Conservation (phyloP, 2,797 vertebrate species). For the Enteromius mattozi region DNA sequence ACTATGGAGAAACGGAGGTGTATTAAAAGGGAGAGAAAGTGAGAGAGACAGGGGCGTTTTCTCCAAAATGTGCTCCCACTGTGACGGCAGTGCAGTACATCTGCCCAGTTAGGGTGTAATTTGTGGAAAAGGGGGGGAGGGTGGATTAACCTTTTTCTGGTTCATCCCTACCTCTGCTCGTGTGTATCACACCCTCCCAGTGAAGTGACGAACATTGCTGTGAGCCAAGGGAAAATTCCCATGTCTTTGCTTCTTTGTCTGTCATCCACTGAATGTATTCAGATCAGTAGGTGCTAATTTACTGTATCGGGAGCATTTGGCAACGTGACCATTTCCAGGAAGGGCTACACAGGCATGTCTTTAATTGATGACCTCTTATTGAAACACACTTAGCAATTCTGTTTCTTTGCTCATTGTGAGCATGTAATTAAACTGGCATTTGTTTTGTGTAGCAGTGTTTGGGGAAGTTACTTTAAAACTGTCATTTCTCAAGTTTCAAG, state of each 20-base stretch:
- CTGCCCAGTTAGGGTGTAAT: conserved; percentile 27
- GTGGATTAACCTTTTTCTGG: conserved; percentile 25
- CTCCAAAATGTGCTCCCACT: conserved; percentile 11
- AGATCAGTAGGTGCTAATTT: conserved; percentile 13
- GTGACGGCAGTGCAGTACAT: conserved; percentile 30
- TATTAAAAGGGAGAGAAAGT: background rate
- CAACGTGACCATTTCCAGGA: background rate
- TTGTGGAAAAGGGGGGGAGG: conserved; percentile 7
- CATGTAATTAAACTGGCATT: background rate
- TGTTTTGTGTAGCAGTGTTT: background rate
- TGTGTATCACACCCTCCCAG: background rate
- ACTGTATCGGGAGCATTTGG: conserved; percentile 21
- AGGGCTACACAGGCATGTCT: background rate
- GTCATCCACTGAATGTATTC: background rate
- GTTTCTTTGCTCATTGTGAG: background rate
- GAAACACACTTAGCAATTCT: background rate
- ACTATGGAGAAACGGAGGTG: background rate
- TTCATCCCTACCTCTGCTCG: background rate
- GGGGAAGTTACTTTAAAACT: conserved; percentile 1
- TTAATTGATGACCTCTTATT: conserved; percentile 41
- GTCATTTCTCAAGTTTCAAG: background rate
- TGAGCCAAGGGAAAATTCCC: background rate
- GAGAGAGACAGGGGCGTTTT: background rate
- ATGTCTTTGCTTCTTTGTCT: background rate
- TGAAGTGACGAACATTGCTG: background rate